Base-by-base conservation (phyloP, 1,140 invertebrate species). In the Scaptomyza pallida region DNA sequence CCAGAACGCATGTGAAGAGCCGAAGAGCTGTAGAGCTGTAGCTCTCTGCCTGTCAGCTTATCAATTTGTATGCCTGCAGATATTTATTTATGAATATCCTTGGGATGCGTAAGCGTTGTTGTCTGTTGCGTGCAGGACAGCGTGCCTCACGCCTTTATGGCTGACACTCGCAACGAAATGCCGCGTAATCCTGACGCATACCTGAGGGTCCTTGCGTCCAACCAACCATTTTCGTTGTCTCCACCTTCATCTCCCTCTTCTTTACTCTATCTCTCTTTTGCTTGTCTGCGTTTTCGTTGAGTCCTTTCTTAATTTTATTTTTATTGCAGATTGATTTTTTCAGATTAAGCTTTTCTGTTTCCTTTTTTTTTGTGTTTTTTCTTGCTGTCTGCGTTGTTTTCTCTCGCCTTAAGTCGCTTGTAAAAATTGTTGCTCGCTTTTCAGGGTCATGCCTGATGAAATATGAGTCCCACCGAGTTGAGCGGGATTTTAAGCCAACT, bases 41-140 rank as follows among this genome's bases (percentile, higher is more conserved):
- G 47, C 65, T 26, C 57, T 26, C 51, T 16, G 61, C 33, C 79
- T 72, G 81, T 63, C 78, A 78, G 78, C 81, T 86, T 86, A 86
- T 86, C 81, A 86, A 86, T 86, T 86, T 86, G 82, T 86, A 81
- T 81, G 81, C 81, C 82, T 78, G 82, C 78, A 86, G 82, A 86
- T 86, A 86, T 86, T 86, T 86, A 86, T 88, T 86, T 86, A 88
- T 86, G 81, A 86, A 88, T 86, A 86, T 86, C 82, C 81, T 88
- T 83, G 73, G 63, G 57, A 78, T 64, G 71, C 79, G 61, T 61
- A 70, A 56, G 62, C 37, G 23, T 16, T 45, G 23, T 21, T 45
- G 63, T 6, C 45, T 51, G 54, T 57, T 63, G 48, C 50, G 60
- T 54, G 51, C 51, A n/a, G 23, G 23, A 33, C 30, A 48, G 17